phyloP scores from a whole-genome alignment of 2,888 invertebrate species.

The Catocala sponsa region DNA sequence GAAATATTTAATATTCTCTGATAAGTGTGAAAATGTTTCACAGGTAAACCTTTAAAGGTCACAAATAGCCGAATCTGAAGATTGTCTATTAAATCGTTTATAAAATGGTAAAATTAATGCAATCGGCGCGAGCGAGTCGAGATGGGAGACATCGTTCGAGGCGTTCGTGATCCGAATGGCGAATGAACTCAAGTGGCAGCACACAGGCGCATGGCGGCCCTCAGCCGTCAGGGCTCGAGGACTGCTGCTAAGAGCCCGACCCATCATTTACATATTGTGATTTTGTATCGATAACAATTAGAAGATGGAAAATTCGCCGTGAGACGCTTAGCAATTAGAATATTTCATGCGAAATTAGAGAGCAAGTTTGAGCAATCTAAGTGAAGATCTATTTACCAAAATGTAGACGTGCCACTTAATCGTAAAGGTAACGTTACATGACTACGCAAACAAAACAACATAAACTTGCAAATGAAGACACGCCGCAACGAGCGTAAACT shows the following conservation, averaged over 20 bases:
- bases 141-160: slow-evolving; percentile 84
- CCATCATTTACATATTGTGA: slow-evolving; percentile 83
- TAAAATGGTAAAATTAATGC: slow-evolving; percentile 87
- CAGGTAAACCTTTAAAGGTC: slow-evolving; percentile 54
- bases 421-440: slow-evolving; percentile 59
- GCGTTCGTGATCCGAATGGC: slow-evolving; percentile 83
- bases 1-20: slow-evolving; percentile 46
- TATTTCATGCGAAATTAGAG: slow-evolving; percentile 38
- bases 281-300: slow-evolving; percentile 82
- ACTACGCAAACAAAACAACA: slow-evolving; percentile 67
- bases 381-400: slow-evolving; percentile 38
- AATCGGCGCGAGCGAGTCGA: slow-evolving; percentile 82
- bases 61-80: slow-evolving; percentile 74
- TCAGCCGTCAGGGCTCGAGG: slow-evolving; percentile 61
- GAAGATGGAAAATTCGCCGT: slow-evolving; percentile 66
- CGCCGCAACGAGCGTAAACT: slow-evolving; percentile 72
- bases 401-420: slow-evolving; percentile 48
- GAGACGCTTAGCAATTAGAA: slow-evolving; percentile 57
- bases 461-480: slow-evolving; percentile 80
- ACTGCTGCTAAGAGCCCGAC: slow-evolving; percentile 63
- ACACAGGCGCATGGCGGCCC: slow-evolving; percentile 34
- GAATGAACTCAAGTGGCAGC: slow-evolving; percentile 73
- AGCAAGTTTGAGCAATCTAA: slow-evolving; percentile 39
- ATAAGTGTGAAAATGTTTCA: slow-evolving; percentile 42
- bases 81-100: slow-evolving; percentile 86